phyloP scores from a whole-genome alignment of 2,888 invertebrate species.

The Drosophila recens region DNA sequence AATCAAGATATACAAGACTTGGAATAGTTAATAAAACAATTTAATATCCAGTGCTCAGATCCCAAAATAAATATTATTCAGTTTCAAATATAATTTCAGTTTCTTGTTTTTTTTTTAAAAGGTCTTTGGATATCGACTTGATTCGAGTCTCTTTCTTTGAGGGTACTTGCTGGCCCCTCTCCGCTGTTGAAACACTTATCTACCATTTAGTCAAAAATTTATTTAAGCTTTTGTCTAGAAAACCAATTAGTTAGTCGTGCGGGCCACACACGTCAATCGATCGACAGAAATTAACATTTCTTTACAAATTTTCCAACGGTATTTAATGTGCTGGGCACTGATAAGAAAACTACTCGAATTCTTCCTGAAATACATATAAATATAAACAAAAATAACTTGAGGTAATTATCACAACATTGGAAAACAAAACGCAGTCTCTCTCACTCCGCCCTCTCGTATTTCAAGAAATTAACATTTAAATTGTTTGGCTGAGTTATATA shows the following conservation, averaged over 20 bases:
- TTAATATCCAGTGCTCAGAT: neutral
- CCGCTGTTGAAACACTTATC: conserved; percentile 41
- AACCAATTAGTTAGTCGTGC: conserved; percentile 72
- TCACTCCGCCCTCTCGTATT: conserved; percentile 4
- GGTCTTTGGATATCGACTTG: neutral
- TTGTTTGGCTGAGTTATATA: conserved; percentile 53
- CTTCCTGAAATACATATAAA: conserved; percentile 12
- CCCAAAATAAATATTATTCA: neutral
- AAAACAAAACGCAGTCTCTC: conserved; percentile 67
- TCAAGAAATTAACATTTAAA: conserved; percentile 74
- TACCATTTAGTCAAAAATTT: conserved; percentile 73
- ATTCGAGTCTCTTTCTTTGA: neutral
- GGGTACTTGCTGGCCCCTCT: conserved; percentile 9
- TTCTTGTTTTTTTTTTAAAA: neutral
- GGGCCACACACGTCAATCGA: conserved; percentile 62
- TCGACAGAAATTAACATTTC: conserved; percentile 66
- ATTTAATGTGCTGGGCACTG: conserved; percentile 67
- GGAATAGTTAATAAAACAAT: no score
- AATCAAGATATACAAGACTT: neutral
- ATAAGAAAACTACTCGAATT: conserved; percentile 59
- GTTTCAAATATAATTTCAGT: neutral
- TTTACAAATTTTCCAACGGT: conserved; percentile 75
- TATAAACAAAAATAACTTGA: conserved; percentile 51
- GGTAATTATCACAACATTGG: conserved; percentile 76
- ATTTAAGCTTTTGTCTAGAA: conserved; percentile 56